These are phyloP conservation scores for Copidosoma floridanum DNA, from an alignment of 1,140 invertebrate genomes.

Conservation along the genomic window DNA sequence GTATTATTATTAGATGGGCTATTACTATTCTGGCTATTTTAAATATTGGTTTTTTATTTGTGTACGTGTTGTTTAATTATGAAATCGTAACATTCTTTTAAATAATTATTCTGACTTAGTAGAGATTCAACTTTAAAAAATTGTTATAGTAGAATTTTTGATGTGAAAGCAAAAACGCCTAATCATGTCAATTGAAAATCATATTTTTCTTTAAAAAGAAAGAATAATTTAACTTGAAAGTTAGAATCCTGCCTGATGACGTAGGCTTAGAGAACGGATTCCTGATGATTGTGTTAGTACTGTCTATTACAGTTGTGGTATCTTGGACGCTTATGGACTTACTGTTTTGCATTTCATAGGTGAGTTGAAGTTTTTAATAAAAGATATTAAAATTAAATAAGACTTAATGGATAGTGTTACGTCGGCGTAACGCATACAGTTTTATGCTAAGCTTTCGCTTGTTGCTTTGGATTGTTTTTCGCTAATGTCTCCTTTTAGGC, in stretches of 20 bases:
- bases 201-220: not conserved
- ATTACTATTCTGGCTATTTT: too few species aligned
- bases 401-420: too few species aligned
- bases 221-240: slow-evolving; percentile 9
- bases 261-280: slow-evolving; percentile 18
- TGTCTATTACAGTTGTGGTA: not conserved
- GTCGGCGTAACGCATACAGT: too few species aligned
- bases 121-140: too few species aligned
- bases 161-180: not conserved
- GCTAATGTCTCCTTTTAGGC: too few species aligned
- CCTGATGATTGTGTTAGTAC: not conserved
- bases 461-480: too few species aligned
- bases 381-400: slow-evolving; percentile 14
- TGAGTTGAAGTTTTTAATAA: slow-evolving; percentile 24
- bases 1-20: too few species aligned
- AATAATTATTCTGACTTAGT: too few species aligned
- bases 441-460: too few species aligned
- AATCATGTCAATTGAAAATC: not conserved
- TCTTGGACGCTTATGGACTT: slow-evolving; percentile 26
- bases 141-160: not conserved
- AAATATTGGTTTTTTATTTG: too few species aligned
- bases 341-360: slow-evolving; percentile 24
- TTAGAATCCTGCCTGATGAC: slow-evolving; percentile 2
- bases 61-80: too few species aligned
- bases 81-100: too few species aligned